A percentile compares a stretch with the other conserved stretches of the same genome.
These are phyloP conservation scores for Doryteuthis pealeii DNA, from an alignment of 1,140 invertebrate species.

Conservation along the genomic window DNA sequence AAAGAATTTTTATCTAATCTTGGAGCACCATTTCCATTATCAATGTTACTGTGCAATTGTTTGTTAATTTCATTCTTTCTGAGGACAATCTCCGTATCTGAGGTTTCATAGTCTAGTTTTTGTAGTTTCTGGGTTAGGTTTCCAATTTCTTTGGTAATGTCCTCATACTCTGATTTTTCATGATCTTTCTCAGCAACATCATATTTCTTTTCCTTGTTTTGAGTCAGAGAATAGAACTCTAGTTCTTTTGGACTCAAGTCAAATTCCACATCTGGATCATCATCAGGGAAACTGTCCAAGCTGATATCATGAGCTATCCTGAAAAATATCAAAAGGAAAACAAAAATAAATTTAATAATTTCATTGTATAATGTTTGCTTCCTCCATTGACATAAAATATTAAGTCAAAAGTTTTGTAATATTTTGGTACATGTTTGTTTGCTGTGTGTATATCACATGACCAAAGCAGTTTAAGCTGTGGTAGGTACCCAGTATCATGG, in stretches of 20 bases:
- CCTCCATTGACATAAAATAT: too few species aligned
- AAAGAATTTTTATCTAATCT: too few species aligned
- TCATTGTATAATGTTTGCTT: background rate
- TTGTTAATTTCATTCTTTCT: background rate
- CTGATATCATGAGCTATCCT: background rate
- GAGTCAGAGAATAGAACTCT: background rate
- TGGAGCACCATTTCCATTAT: background rate
- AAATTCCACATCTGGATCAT: background rate
- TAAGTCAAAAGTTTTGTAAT: too few species aligned
- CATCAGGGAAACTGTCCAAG: background rate
- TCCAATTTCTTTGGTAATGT: background rate
- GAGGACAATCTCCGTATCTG: background rate
- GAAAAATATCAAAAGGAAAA: background rate
- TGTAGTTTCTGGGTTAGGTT: background rate
- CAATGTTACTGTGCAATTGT: background rate
- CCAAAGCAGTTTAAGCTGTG: too few species aligned
- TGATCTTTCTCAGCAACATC: background rate
- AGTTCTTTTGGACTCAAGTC: background rate
- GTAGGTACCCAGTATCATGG: too few species aligned
- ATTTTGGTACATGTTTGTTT: too few species aligned
- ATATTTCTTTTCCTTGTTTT: background rate
- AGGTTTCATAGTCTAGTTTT: background rate
- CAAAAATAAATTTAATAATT: background rate
- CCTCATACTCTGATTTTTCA: background rate
- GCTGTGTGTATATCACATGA: too few species aligned